Conservation (phyloP, 2,113 vertebrate genomes). For the Urocynchramus pylzowi region DNA sequence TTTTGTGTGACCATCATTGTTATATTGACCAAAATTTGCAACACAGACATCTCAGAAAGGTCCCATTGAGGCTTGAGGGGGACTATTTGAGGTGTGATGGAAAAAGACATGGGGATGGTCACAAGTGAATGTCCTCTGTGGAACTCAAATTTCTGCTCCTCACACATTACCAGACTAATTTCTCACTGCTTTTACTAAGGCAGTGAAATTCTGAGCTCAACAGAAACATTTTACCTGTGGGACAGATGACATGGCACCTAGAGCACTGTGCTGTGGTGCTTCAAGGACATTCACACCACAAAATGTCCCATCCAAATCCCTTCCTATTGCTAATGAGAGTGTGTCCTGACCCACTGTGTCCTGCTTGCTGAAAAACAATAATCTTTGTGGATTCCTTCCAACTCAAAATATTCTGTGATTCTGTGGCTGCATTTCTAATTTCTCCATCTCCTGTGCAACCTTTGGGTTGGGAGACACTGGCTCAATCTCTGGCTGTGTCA, state of each 20-base stretch:
- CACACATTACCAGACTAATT: not conserved
- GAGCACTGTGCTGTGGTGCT: rapidly evolving
- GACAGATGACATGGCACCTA: not conserved
- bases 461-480: not conserved
- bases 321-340: not conserved
- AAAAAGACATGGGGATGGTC: not conserved
- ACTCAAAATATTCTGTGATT: not conserved
- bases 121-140: not conserved
- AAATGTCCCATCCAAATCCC: not conserved
- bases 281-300: not conserved
- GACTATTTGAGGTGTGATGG: rapidly evolving
- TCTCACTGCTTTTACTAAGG: not conserved
- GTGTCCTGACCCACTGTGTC: rapidly evolving
- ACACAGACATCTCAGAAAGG: not conserved
- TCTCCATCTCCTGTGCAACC: rapidly evolving
- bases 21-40: not conserved
- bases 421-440: not conserved
- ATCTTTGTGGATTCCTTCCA: not conserved
- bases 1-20: rapidly evolving
- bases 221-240: not conserved
- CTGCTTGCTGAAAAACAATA: not conserved
- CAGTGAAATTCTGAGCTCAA: not conserved
- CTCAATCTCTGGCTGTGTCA: not conserved
- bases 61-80: not conserved
- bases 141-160: not conserved